Evolutionary conservation across 2,797 vertebrate genomes (phyloP).

Genomic region (Spea hammondii): DNA sequence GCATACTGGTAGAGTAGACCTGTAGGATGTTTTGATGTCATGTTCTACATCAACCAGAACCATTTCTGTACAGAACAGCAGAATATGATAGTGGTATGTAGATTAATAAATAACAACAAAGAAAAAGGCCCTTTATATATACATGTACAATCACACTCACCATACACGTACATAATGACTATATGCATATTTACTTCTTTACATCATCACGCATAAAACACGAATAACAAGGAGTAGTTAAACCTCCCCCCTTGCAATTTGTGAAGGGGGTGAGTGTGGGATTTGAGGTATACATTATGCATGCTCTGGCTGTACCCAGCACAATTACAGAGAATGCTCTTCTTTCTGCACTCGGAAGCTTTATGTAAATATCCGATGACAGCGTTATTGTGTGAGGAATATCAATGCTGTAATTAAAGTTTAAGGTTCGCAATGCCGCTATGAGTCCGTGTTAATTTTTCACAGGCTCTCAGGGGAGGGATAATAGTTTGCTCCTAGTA

Average conservation of each 20-base stretch:
- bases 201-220: conserved; percentile 46
- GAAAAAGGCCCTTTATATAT: too few species aligned
- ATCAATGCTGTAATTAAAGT: conserved; percentile 99
- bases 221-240: conserved; percentile 38
- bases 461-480: conserved; percentile 89
- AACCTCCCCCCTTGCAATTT: conserved; percentile 6
- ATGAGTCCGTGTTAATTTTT: conserved; percentile 93
- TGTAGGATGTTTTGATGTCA: too few species aligned
- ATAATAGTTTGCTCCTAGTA: conserved; percentile 89
- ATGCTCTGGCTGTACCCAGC: conserved; percentile 77
- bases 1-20: too few species aligned
- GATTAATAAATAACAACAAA: too few species aligned
- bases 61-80: too few species aligned
- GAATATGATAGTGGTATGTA: too few species aligned
- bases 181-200: conserved; percentile 45
- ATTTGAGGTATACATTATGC: conserved; percentile 67
- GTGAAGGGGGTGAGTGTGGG: conserved; percentile 6
- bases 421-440: conserved; percentile 79
- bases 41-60: too few species aligned
- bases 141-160: background rate
- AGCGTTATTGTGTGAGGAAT: conserved; percentile 99
- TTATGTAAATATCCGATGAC: conserved; percentile 99
- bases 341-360: conserved; percentile 74
- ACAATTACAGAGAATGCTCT: conserved; percentile 84
- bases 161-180: conserved; percentile 1